Percentiles rank a stretch among this genome's conserved stretches.
Evolutionary conservation across 2,113 vertebrate genomes (phyloP).

Genomic region (Corythornis cristatus): DNA sequence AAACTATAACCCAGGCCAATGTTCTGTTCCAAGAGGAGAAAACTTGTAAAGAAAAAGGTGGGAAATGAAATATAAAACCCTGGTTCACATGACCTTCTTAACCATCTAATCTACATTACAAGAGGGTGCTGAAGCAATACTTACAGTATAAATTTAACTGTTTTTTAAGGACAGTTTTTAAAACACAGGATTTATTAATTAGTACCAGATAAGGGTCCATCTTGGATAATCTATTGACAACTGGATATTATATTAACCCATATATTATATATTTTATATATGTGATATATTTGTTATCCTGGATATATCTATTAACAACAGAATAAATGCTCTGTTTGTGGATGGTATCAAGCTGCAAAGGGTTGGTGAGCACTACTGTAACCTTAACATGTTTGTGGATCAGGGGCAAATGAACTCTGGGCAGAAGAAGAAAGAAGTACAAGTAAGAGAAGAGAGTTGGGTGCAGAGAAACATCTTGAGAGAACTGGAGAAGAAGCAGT

Average conservation of each 20-base stretch:
- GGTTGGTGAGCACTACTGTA: too few species aligned
- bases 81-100: background rate
- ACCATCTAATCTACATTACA: background rate
- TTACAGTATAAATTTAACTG: background rate
- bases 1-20: background rate
- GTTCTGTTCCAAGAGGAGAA: background rate
- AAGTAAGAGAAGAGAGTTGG: background rate
- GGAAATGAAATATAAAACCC: background rate
- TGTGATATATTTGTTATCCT: background rate
- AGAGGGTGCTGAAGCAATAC: background rate
- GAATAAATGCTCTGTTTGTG: background rate
- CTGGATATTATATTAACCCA: too few species aligned
- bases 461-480: background rate
- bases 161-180: background rate
- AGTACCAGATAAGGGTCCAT: background rate
- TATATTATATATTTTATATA: too few species aligned
- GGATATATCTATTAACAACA: background rate
- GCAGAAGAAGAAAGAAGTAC: background rate
- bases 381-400: background rate
- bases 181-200: background rate
- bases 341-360: too few species aligned
- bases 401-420: background rate
- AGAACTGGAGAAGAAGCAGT: background rate
- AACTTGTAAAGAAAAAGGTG: background rate
- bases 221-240: background rate